These are phyloP conservation scores for Drosophila borealis DNA, from an alignment of 2,888 invertebrate species.

Conservation along the genomic window DNA sequence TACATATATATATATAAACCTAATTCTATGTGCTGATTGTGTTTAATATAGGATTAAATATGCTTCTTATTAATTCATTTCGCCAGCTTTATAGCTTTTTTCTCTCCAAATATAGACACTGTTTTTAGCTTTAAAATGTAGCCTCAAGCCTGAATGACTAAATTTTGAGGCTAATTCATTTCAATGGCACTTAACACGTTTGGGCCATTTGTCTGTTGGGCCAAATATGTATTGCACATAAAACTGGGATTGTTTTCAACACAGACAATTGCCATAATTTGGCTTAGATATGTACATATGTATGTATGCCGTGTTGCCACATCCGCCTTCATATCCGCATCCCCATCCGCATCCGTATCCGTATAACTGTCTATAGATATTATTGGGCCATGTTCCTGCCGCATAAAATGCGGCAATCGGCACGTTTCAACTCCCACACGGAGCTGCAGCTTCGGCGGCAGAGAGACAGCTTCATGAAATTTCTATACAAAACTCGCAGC, in stretches of 20 bases:
- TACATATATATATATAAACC: too few relatives aligned
- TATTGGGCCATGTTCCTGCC: constrained; percentile 44
- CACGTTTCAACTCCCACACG: constrained; percentile 65
- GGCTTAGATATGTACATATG: constrained; percentile 12
- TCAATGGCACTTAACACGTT: constrained; percentile 34
- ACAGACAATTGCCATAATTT: constrained; percentile 57
- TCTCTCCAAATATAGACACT: background rate
- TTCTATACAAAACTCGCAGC: constrained; percentile 37
- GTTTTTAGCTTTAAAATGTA: background rate
- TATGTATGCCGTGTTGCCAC: constrained; percentile 4
- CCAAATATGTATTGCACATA: background rate
- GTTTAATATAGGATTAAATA: too few relatives aligned
- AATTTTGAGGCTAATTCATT: constrained; percentile 8
- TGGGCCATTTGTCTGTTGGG: background rate
- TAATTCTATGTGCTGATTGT: too few relatives aligned
- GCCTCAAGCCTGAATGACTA: background rate
- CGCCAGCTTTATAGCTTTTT: background rate
- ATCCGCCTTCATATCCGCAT: constrained; percentile 17
- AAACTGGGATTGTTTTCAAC: constrained; percentile 3
- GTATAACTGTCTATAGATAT: constrained; percentile 5
- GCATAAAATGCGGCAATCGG: constrained; percentile 60
- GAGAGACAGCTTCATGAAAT: constrained; percentile 37
- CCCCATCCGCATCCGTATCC: constrained; percentile 2
- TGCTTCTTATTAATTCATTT: too few relatives aligned
- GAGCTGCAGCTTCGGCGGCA: background rate